phyloP scores from a whole-genome alignment of 2,888 invertebrate genomes.

The Ormyrus thymus region DNA sequence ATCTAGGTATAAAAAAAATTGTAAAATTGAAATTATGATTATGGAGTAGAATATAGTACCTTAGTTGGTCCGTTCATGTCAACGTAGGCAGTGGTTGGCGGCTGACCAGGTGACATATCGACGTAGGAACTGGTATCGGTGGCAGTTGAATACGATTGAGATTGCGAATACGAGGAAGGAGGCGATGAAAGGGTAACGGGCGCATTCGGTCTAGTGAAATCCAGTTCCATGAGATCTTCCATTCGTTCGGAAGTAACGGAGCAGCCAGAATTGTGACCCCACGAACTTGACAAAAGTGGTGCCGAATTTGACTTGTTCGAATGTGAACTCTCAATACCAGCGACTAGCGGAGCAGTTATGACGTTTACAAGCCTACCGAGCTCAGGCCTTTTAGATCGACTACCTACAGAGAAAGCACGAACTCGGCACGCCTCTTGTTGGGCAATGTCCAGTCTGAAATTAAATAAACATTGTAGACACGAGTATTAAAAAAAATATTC shows the following conservation, averaged over 20 bases:
- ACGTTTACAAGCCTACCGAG: slow-evolving; percentile 68
- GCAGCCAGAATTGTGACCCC: slow-evolving; percentile 74
- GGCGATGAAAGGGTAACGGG: slow-evolving; percentile 66
- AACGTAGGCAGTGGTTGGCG: slow-evolving; percentile 70
- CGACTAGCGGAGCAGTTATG: slow-evolving; percentile 66
- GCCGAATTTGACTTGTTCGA: slow-evolving; percentile 82
- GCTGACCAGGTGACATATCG: slow-evolving; percentile 75
- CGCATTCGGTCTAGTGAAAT: slow-evolving; percentile 78
- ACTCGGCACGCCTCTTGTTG: slow-evolving; percentile 78
- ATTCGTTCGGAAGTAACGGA: slow-evolving; percentile 79
- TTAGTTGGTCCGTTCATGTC: slow-evolving; percentile 73
- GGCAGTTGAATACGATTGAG: slow-evolving; percentile 72
- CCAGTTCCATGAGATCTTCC: slow-evolving; percentile 90
- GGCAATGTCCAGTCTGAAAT: slow-evolving; percentile 70
- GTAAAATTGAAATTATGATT: neutral
- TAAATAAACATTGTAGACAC: slow-evolving; percentile 24
- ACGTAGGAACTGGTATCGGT: slow-evolving; percentile 75
- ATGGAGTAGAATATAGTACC: slow-evolving; percentile 56
- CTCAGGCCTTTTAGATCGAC: slow-evolving; percentile 78
- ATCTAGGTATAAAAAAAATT: slow-evolving; percentile 16
- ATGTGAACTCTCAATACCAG: slow-evolving; percentile 66
- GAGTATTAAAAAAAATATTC: neutral
- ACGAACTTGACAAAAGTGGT: slow-evolving; percentile 79
- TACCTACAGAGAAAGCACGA: slow-evolving; percentile 87
- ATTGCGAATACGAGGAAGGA: slow-evolving; percentile 66